phyloP scores from a whole-genome alignment of 1,140 invertebrate genomes.

The Oncopeltus fasciatus region DNA sequence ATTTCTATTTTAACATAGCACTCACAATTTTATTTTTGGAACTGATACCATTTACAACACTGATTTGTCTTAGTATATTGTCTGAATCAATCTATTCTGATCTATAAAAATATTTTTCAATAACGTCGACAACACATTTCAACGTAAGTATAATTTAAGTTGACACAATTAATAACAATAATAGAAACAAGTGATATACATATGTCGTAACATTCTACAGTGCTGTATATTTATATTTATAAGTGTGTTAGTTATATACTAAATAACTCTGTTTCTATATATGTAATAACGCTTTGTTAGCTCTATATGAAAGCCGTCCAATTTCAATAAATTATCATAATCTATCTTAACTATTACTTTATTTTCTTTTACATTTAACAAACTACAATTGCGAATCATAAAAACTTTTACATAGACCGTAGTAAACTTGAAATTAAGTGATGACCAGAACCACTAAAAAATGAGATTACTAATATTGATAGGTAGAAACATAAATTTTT shows the following conservation, averaged over 20 bases:
- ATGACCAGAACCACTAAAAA: background rate
- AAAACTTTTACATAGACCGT: constrained; percentile 1
- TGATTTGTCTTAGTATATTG: background rate
- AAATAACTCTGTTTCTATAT: background rate
- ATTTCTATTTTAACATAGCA: background rate
- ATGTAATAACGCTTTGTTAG: background rate
- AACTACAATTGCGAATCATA: background rate
- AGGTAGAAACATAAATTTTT: background rate
- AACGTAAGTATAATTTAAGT: background rate
- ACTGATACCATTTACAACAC: background rate
- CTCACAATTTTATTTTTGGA: background rate
- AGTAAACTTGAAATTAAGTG: background rate
- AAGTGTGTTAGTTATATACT: background rate
- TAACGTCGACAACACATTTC: background rate
- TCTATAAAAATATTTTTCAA: background rate
- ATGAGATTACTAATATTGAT: background rate
- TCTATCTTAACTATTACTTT: background rate
- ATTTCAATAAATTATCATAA: background rate
- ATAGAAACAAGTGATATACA: constrained; percentile 3
- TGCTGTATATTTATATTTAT: background rate
- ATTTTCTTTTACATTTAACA: background rate
- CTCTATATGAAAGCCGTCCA: constrained; percentile 4
- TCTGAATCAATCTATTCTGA: constrained; percentile 2
- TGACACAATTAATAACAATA: background rate
- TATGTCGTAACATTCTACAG: background rate